Evolutionary conservation across 2,113 vertebrate genomes (phyloP).

Genomic region (Calypte anna): DNA sequence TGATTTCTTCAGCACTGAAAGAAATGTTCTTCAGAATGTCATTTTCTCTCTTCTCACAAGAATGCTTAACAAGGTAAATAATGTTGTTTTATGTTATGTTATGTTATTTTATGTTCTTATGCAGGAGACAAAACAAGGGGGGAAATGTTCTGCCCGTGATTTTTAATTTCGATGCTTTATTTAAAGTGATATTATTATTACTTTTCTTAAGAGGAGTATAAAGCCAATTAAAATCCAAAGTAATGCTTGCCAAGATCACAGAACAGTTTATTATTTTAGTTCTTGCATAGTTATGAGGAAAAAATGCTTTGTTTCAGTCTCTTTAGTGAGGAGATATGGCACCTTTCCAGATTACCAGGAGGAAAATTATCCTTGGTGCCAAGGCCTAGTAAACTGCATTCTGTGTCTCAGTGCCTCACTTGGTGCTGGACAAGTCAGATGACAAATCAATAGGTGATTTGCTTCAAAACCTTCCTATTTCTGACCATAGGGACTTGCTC

Average conservation of each 20-base stretch:
- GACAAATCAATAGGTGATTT: neutral
- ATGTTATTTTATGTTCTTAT: neutral
- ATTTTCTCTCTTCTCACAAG: neutral
- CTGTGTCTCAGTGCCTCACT: neutral
- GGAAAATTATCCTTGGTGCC: slow-evolving; percentile 18
- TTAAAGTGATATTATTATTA: neutral
- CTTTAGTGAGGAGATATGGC: slow-evolving; percentile 3
- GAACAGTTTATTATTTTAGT: slow-evolving; percentile 30
- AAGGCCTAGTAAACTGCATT: slow-evolving; percentile 3
- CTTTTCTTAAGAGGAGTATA: neutral
- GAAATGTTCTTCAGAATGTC: neutral
- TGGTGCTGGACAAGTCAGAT: neutral
- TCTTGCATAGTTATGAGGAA: slow-evolving; percentile 5
- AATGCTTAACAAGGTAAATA: neutral
- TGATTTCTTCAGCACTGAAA: neutral
- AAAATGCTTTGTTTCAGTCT: slow-evolving; percentile 42
- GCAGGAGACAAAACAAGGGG: neutral
- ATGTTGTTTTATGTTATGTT: neutral
- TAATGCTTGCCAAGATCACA: neutral
- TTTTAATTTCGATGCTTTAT: neutral
- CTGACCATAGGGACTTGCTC: neutral
- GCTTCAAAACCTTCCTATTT: slow-evolving; percentile 34
- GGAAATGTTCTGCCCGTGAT: neutral
- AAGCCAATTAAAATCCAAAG: neutral
- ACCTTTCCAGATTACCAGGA: neutral